phyloP scores from a whole-genome alignment of 2,113 vertebrate species.

The Porphyrio hochstetteri region DNA sequence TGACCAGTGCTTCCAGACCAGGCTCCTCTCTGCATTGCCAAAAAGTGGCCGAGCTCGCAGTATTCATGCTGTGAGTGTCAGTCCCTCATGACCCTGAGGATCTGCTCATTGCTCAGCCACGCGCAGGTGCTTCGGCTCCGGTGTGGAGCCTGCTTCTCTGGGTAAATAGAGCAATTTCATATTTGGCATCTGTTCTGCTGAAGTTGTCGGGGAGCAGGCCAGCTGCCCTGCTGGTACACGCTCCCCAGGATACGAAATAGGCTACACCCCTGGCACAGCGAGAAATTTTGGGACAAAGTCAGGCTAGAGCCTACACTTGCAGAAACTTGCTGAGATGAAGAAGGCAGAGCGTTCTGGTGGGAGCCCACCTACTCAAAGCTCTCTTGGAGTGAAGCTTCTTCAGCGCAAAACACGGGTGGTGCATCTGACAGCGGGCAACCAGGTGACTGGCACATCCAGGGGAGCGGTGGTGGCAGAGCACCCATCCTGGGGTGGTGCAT shows the following conservation, averaged over 20 bases:
- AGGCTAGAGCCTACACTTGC: background rate
- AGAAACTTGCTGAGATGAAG: background rate
- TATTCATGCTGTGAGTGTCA: rapidly evolving
- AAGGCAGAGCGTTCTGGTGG: background rate
- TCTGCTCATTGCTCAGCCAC: background rate
- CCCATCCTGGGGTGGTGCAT: background rate
- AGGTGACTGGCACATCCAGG: background rate
- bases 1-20: background rate
- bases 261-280: background rate
- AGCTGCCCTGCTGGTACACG: constrained; percentile 1
- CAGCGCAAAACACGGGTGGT: rapidly evolving
- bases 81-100: rapidly evolving
- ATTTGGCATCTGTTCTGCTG: constrained; percentile 19
- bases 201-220: background rate
- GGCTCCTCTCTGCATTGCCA: background rate
- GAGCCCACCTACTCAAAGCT: background rate
- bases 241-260: background rate
- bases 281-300: constrained; percentile 10
- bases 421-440: rapidly evolving
- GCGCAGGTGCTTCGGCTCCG: background rate
- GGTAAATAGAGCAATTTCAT: background rate
- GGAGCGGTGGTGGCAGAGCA: rapidly evolving
- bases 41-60: background rate
- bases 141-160: background rate
- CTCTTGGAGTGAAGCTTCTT: background rate